Percentiles rank a stretch among this genome's conserved stretches.
These are phyloP conservation scores for Hypomecis punctinalis DNA, from an alignment of 2,888 invertebrate species.

Conservation along the genomic window DNA sequence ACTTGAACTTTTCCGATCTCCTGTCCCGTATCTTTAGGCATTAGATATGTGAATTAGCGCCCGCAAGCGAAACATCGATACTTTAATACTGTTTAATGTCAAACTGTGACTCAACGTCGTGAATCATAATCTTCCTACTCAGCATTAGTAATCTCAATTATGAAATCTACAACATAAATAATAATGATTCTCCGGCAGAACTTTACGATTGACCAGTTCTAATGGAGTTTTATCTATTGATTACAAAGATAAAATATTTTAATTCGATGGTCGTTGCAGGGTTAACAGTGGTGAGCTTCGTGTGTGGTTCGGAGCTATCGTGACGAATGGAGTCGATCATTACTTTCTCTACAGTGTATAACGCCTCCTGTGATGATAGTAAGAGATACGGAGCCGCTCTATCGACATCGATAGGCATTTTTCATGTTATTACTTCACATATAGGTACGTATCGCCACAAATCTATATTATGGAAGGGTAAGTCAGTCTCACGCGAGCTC, in stretches of 20 bases:
- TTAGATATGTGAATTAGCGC: constrained; percentile 13
- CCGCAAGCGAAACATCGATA: constrained; percentile 8
- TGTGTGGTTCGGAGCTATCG: constrained; percentile 69
- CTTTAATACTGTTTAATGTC: constrained; percentile 25
- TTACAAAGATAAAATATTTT: constrained; percentile 28
- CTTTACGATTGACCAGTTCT: constrained; percentile 14
- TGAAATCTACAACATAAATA: constrained; percentile 27
- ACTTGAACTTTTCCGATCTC: constrained; percentile 11
- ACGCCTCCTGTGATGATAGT: constrained; percentile 70
- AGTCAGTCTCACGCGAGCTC: constrained; percentile 56
- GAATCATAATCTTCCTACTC: constrained; percentile 34
- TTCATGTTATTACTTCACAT: constrained; percentile 51
- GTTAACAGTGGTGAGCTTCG: constrained; percentile 59
- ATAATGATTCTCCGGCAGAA: constrained; percentile 16
- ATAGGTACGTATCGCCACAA: constrained; percentile 53
- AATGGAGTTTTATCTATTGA: constrained; percentile 24
- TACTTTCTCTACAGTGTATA: constrained; percentile 69
- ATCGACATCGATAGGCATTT: constrained; percentile 57
- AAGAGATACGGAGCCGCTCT: constrained; percentile 62
- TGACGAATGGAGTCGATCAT: constrained; percentile 68
- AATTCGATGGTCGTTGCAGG: constrained; percentile 41
- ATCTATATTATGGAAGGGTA: constrained; percentile 49
- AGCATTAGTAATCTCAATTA: constrained; percentile 27
- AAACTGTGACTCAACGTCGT: constrained; percentile 29
- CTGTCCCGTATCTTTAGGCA: constrained; percentile 10